These are phyloP conservation scores for Lordiphosa fenestrarum DNA, from an alignment of 2,888 invertebrate genomes.

Conservation along the genomic window DNA sequence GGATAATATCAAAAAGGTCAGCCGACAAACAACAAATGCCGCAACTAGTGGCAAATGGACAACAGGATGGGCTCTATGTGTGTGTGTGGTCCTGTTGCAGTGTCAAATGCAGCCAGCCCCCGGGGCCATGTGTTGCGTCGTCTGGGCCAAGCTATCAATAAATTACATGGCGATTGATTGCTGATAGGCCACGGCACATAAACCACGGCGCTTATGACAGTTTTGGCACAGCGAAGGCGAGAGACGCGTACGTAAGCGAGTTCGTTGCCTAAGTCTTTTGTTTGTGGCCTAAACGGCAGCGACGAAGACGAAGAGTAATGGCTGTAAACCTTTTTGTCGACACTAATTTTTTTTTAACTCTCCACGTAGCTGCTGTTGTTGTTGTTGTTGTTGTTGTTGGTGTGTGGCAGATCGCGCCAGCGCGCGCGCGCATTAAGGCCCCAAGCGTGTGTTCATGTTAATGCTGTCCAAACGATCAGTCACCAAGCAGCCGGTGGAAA, in stretches of 20 bases:
- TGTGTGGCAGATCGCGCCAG: conserved; percentile 8
- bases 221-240: conserved; percentile 59
- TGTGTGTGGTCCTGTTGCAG: conserved; percentile 47
- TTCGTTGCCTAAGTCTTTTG: conserved; percentile 73
- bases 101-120: conserved; percentile 26
- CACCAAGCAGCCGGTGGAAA: conserved; percentile 38
- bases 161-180: conserved; percentile 68
- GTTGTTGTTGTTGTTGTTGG: conserved; percentile 23
- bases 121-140: conserved; percentile 34
- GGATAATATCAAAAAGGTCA: conserved; percentile 44
- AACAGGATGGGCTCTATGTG: conserved; percentile 19
- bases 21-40: conserved; percentile 45
- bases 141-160: conserved; percentile 51
- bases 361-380: conserved; percentile 18
- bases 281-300: conserved; percentile 58
- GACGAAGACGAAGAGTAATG: conserved; percentile 77
- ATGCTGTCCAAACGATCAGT: conserved; percentile 74
- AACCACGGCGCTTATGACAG: conserved; percentile 70
- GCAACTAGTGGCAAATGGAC: conserved; percentile 33
- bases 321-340: conserved; percentile 79
- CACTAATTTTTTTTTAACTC: conserved; percentile 75
- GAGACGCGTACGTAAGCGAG: conserved; percentile 21
- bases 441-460: conserved; percentile 65
- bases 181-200: conserved; percentile 65
- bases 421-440: conserved; percentile 70